Base-by-base conservation (phyloP, 2,113 vertebrate species). In the Sprattus sprattus region DNA sequence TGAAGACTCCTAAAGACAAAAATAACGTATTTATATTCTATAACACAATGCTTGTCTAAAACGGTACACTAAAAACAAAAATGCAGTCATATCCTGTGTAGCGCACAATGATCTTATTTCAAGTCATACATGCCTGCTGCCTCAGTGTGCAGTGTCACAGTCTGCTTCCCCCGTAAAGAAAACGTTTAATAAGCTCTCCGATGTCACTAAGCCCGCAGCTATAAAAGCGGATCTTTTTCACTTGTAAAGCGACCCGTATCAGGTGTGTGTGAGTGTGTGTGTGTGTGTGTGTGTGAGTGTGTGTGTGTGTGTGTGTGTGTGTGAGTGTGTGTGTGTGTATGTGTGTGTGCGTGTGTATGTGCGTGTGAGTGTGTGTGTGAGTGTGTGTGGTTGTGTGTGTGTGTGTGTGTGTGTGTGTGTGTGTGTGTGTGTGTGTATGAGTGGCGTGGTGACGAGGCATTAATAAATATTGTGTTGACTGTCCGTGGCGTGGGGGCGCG, bases 401-500 rank as follows among this genome's bases (percentile, higher is more conserved):
- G n/a, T n/a, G 82, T 46, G 47, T 49, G 47, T 49, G 47, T 49
- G 47, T 49, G 7, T 49, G 47, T 49, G 47, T 49, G 47, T 49
- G 47, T 49, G 47, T 49, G 47, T 49, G 25, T 10, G 88, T 84
- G 86, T 89, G 82, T 85, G 82, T 71, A 81, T 84, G 84, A n/a
- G 82, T 57, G 81, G 75, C 45, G 87, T 84, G 25, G 82, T 87
- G 87, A 91, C 67, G 25, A 60, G 80, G 81, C 84, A 64, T 90
- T 83, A 87, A 87, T 92, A 90, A 92, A 93, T 91, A 91, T 92
- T 84, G 89, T 86, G 88, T 85, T 85, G 88, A 89, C 90, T 20
- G 39, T 39, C 39, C 88, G 85, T 84, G 87, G 89, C 86, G 81
- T 85, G 44, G 60, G 15, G 28, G 25, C 4, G 89, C 82, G 88